A percentile compares a stretch with the other conserved stretches of the same genome.
These are phyloP conservation scores for Lytechinus pictus DNA, from an alignment of 35 echinoderm and acorn worm genomes.

Conservation along the genomic window DNA sequence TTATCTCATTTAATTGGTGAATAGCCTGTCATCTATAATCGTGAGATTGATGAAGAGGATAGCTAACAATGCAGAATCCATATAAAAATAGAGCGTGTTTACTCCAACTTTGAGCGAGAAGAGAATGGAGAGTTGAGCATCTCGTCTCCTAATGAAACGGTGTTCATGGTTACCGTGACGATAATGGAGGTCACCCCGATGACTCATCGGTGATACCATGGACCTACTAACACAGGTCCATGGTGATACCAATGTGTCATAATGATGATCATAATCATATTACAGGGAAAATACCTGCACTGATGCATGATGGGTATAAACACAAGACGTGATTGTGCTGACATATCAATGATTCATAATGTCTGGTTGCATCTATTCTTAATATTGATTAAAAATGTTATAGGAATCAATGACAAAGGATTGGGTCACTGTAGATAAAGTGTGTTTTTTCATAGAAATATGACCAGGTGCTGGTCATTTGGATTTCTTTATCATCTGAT, in stretches of 20 bases:
- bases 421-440: neutral
- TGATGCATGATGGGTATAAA: neutral
- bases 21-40: neutral
- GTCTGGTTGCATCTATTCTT: neutral
- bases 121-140: neutral
- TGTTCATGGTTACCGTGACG: neutral
- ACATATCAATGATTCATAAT: neutral
- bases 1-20: neutral
- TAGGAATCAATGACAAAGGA: neutral
- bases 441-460: neutral
- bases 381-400: neutral
- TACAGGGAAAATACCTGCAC: conserved; percentile 38
- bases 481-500: neutral
- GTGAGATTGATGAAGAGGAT: neutral
- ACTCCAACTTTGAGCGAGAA: neutral
- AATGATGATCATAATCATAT: conserved; percentile 39
- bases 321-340: neutral
- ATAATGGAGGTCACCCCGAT: neutral
- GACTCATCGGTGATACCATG: neutral
- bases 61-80: neutral
- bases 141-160: neutral
- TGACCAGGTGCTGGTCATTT: neutral
- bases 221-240: too few species aligned
- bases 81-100: neutral
- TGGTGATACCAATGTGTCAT: conserved; percentile 30